A percentile compares a stretch with the other conserved stretches of the same genome.
phyloP scores from a whole-genome alignment of 2,888 invertebrate species.

The Dendrolimus houi region DNA sequence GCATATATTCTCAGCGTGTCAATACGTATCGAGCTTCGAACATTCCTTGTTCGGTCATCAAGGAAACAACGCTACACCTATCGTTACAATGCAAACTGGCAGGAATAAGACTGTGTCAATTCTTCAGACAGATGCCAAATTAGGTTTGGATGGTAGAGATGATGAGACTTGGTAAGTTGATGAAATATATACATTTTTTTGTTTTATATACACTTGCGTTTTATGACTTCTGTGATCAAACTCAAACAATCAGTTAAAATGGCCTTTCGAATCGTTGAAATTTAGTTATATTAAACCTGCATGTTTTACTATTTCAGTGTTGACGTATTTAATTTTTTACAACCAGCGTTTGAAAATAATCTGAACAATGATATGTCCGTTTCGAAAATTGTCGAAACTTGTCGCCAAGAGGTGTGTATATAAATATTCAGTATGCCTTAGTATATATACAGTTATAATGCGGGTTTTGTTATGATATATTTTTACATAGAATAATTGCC shows the following conservation, averaged over 20 bases:
- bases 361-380: constrained; percentile 79
- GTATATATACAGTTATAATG: too few species aligned
- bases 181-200: neutral
- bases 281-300: too few species aligned
- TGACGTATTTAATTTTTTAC: constrained; percentile 89
- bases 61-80: constrained; percentile 80
- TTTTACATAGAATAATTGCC: too few species aligned
- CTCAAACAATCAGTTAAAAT: too few species aligned
- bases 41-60: constrained; percentile 92
- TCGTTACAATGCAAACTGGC: constrained; percentile 80
- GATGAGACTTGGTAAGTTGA: constrained; percentile 84
- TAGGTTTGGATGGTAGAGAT: constrained; percentile 71
- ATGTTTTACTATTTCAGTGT: constrained; percentile 70
- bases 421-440: neutral
- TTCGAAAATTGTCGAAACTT: constrained; percentile 81
- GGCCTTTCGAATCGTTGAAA: too few species aligned
- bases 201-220: neutral
- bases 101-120: constrained; percentile 78
- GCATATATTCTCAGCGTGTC: constrained; percentile 95
- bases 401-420: constrained; percentile 61
- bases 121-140: constrained; percentile 75
- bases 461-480: too few species aligned
- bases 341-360: constrained; percentile 81
- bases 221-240: too few species aligned
- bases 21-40: constrained; percentile 94